phyloP scores from a whole-genome alignment of 2,113 vertebrate species.

The Leucopternis melanops region DNA sequence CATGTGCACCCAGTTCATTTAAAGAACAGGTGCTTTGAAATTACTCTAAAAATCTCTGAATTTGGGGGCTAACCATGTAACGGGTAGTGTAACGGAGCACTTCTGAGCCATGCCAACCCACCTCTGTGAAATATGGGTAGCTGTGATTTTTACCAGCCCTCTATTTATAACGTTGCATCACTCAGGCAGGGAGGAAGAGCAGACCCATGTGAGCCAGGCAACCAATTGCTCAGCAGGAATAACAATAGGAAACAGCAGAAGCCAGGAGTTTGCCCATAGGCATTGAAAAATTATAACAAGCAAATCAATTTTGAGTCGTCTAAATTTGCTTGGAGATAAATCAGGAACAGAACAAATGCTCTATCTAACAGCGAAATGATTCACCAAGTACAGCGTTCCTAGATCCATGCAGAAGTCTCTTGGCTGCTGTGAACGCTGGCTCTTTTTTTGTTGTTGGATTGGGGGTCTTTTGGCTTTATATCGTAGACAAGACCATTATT shows the following conservation, averaged over 20 bases:
- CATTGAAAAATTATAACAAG: conserved; percentile 34
- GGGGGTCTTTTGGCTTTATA: neutral
- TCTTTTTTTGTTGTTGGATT: neutral
- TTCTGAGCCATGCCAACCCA: neutral
- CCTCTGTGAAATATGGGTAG: neutral
- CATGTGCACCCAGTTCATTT: neutral
- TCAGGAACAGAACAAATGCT: conserved; percentile 50
- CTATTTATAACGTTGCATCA: neutral
- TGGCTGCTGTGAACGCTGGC: neutral
- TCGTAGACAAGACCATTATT: neutral
- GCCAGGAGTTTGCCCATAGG: conserved; percentile 42
- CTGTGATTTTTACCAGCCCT: neutral
- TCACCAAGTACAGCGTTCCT: conserved; percentile 15
- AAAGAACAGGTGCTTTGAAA: neutral
- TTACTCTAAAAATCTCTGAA: neutral
- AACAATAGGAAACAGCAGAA: neutral
- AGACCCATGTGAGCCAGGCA: neutral
- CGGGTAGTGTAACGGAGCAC: neutral
- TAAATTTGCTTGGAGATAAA: conserved; percentile 61
- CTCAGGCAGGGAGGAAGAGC: neutral
- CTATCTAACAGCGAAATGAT: conserved; percentile 35
- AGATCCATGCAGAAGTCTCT: conserved; percentile 2
- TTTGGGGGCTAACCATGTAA: neutral
- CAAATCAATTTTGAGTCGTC: conserved; percentile 31
- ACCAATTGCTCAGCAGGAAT: neutral